Conservation (phyloP, 2,888 invertebrate species). For the Cheilosia impressa region DNA sequence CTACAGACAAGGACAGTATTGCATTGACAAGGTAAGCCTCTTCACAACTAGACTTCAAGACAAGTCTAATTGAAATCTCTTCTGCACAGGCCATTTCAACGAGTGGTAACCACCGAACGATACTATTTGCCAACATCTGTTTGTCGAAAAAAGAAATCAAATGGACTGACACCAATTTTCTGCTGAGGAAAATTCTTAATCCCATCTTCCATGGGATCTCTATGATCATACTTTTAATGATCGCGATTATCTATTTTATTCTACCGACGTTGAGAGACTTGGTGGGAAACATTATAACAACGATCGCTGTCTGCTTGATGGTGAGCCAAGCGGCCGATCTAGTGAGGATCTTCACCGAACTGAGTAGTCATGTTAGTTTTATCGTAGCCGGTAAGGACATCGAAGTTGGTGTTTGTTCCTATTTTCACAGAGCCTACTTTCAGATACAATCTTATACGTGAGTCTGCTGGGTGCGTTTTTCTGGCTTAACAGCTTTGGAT, state of each 20-base stretch:
- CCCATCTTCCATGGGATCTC: conserved; percentile 90
- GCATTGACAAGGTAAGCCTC: conserved; percentile 89
- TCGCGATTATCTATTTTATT: conserved; percentile 92
- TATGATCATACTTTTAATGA: conserved; percentile 88
- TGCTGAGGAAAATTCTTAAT: conserved; percentile 90
- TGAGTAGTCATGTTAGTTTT: conserved; percentile 91
- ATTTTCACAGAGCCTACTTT: conserved; percentile 43
- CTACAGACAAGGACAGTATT: conserved; percentile 90
- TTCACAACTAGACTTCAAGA: neutral
- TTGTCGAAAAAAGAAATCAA: conserved; percentile 88
- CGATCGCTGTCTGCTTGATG: conserved; percentile 91
- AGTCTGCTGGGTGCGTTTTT: conserved; percentile 92
- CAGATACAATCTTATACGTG: conserved; percentile 91
- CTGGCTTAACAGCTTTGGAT: conserved; percentile 93
- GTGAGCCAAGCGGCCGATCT: conserved; percentile 91
- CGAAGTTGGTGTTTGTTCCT: neutral
- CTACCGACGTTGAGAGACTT: conserved; percentile 91
- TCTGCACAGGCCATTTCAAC: conserved; percentile 79
- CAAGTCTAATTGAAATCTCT: neutral
- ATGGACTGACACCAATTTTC: conserved; percentile 90
- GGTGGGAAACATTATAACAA: conserved; percentile 93
- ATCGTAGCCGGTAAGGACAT: conserved; percentile 88
- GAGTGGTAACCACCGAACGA: conserved; percentile 83
- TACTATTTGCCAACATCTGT: conserved; percentile 90
- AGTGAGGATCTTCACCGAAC: conserved; percentile 91